Base-by-base conservation (phyloP, 2,888 invertebrate genomes). In the Dryobotodes eremita region DNA sequence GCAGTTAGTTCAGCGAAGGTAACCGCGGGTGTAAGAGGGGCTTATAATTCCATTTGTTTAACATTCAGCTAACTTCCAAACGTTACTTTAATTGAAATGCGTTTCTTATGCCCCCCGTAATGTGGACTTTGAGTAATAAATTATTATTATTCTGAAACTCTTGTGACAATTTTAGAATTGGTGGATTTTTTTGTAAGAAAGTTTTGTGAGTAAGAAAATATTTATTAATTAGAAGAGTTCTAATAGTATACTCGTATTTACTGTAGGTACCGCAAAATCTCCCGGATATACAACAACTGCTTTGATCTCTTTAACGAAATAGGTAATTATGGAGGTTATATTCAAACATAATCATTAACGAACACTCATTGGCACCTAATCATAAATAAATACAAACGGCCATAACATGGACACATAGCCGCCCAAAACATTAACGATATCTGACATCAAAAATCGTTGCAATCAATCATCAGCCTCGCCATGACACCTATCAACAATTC, bases 41-140 rank as follows among this genome's bases (percentile, higher is more conserved):
- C 91, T 94, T 93, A 92, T 93, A 93, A 93, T 92, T 92, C 90
- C 92, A 93, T 94, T 94, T 91, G 92, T 90, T 90, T 87, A 90
- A 88, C 89, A 89, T 84, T 88, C 88, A 90, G 89, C 89, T 85
- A 82, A 85, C 82, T 85, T 85, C 81, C 74, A 64, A 85, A 89
- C 89, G 83, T 87, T 90, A 92, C 89, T 92, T 91, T 92, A 92
- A 92, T 91, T 92, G 92, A 92, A 92, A 92, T 90, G 90, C 90
- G 89, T 91, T 90, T 92, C 91, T 85, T 80, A 46, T 66, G 82
- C 79, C 80, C 83, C 81, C 81, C 86, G 81, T 85, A 88, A 87
- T 77, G 81, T 89, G 79, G 81, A 84, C 72, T 74, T 71, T 48
- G 61, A 68, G 76, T 36, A 73, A 73, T 87, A 80, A 74, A 87